Evolutionary conservation across 2,888 invertebrate species (phyloP), one percentile per base, ranked within the genome.

Genomic region (Drosophila engyochracea): DNA sequence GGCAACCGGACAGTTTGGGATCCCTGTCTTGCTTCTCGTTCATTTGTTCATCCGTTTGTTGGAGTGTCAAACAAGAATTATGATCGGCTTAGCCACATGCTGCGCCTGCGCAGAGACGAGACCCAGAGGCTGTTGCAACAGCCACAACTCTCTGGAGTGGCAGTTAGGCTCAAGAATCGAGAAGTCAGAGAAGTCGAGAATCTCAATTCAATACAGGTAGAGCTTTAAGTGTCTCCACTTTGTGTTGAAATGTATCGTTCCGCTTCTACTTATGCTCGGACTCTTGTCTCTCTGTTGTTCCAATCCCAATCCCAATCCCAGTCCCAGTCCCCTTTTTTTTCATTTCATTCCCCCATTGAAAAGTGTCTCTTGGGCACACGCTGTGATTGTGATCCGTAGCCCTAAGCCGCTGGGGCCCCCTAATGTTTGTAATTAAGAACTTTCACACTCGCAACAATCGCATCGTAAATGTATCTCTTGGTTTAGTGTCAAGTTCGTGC

Each of bases 401-500:
- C 85, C 85, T 86, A 86, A 87, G 89, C 85, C 75, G 74, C 74
- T 85, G 84, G 53, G 88, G 89, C 91, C 91, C 91, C 91, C 91
- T 91, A 91, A 91, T 89, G 91, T 90, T 91, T 91, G 91, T 90
- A 91, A 91, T 91, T 91, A 91, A 92, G 92, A 92, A 93, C 92
- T 93, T 93, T 93, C 93, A 93, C 93, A 93, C 93, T 93, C 91
- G 91, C 91, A 91, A 93, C 93, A 93, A 93, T 93, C 91, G 90
- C 85, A 72, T 89, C 85, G 90, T 89, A 89, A 87, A 85, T 74
- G 85, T 89, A 76, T 75, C 87, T 72, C 60, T 81, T 83, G 85
- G 85, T 85, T 90, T 88, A 88, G 85, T 85, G 90, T 89, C 85
- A 85, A 89, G 85, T 87, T 82, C 78, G 73, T 65, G 90, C 76